Conservation (phyloP, 2,797 vertebrate genomes). For the Ctenopoma kingsleyae region DNA sequence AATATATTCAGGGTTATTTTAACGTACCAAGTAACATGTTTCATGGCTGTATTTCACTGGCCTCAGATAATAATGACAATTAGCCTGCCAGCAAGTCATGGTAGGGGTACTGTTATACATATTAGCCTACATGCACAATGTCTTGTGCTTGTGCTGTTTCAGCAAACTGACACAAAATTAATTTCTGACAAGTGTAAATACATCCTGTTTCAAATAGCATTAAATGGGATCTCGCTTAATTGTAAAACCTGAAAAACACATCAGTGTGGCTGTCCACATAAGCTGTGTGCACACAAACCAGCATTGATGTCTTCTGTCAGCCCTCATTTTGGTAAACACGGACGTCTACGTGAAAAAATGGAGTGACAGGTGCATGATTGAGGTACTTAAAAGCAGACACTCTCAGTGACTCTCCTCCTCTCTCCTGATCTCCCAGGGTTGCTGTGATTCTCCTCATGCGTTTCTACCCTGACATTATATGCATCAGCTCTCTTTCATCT, state of each 20-base stretch:
- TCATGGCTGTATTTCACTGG: conserved; percentile 49
- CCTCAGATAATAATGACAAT: conserved; percentile 61
- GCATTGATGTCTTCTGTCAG: conserved; percentile 84
- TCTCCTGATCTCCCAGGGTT: conserved; percentile 67
- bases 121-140: conserved; percentile 27
- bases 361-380: conserved; percentile 92
- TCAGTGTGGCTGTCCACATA: conserved; percentile 58
- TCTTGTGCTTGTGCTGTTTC: conserved; percentile 23
- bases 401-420: conserved; percentile 87
- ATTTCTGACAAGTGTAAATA: conserved; percentile 30
- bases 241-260: conserved; percentile 63
- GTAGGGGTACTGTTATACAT: conserved; percentile 19
- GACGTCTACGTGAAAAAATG: conserved; percentile 88
- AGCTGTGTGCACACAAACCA: conserved; percentile 80
- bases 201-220: conserved; percentile 35
- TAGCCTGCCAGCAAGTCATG: conserved; percentile 33
- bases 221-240: conserved; percentile 53
- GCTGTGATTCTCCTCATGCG: conserved; percentile 54
- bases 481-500: conserved; percentile 65
- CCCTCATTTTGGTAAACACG: conserved; percentile 91
- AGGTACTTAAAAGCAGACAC: conserved; percentile 91
- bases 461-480: conserved; percentile 61
- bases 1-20: conserved; percentile 73
- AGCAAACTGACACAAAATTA: conserved; percentile 43
- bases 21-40: conserved; percentile 50